Conservation (phyloP, 2,113 vertebrate species). For the Apteryx mantelli region DNA sequence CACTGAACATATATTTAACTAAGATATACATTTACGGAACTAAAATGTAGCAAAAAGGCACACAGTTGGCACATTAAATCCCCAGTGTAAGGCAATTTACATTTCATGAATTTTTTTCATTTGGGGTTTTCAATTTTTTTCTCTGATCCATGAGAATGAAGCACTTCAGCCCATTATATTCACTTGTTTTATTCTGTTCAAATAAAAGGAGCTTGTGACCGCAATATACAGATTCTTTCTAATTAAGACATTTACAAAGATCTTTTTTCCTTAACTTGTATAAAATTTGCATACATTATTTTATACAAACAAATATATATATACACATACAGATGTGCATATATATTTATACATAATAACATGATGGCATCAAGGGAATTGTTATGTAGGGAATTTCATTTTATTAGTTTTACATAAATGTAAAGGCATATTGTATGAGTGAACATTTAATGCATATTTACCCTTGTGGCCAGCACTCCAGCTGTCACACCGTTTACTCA, state of each 20-base stretch:
- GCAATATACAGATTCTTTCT: not conserved
- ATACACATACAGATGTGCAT: not conserved
- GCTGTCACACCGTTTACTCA: not conserved
- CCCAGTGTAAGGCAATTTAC: not conserved
- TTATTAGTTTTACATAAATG: not conserved
- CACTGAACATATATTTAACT: not conserved
- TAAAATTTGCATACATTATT: not conserved
- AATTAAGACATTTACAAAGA: not conserved
- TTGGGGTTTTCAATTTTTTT: not conserved
- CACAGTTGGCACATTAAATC: not conserved
- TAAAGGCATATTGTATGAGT: not conserved
- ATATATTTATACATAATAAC: not conserved
- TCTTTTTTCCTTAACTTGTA: not conserved
- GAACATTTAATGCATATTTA: not conserved
- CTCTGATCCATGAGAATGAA: not conserved
- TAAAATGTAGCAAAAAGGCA: not conserved
- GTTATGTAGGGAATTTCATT: not conserved
- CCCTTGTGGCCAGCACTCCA: not conserved
- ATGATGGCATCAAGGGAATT: not conserved
- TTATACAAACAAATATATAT: not conserved
- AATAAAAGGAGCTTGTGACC: not conserved
- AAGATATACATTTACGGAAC: not conserved
- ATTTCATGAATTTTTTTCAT: not conserved
- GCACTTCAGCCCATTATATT: not conserved
- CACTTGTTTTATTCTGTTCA: not conserved